phyloP scores from a whole-genome alignment of 2,113 vertebrate genomes.

The Meleagris gallopavo region DNA sequence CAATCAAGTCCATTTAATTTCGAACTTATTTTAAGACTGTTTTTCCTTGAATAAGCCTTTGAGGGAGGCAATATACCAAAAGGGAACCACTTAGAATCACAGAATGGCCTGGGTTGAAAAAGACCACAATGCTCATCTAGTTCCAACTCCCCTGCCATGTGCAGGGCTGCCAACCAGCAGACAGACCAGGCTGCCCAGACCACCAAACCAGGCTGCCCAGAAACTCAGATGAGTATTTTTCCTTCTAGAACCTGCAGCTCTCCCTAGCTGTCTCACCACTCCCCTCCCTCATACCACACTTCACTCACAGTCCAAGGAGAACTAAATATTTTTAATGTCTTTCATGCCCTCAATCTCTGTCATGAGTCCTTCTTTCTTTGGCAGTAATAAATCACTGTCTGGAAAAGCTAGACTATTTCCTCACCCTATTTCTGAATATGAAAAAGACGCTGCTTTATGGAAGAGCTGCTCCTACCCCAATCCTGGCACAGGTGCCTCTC shows the following conservation, averaged over 20 bases:
- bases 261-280: not conserved
- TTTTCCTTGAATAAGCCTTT: conserved; percentile 44
- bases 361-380: not conserved
- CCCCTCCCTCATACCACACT: not conserved
- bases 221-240: not conserved
- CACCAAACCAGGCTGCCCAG: too few species aligned
- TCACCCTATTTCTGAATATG: not conserved
- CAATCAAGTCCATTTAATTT: conserved; percentile 49
- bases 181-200: too few species aligned
- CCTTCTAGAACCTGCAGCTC: not conserved
- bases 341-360: not conserved
- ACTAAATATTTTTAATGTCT: not conserved
- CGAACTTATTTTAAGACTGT: conserved; percentile 48
- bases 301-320: not conserved
- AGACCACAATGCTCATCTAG: too few species aligned
- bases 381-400: not conserved
- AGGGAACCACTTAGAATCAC: not conserved
- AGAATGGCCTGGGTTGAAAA: too few species aligned
- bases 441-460: not conserved
- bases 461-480: not conserved
- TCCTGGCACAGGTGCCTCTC: not conserved
- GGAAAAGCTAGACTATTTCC: not conserved
- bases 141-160: too few species aligned
- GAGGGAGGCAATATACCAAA: conserved; percentile 53
- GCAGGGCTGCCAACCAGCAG: too few species aligned